Conservation (phyloP, 2,797 vertebrate species). For the Chrysolophus pictus region DNA sequence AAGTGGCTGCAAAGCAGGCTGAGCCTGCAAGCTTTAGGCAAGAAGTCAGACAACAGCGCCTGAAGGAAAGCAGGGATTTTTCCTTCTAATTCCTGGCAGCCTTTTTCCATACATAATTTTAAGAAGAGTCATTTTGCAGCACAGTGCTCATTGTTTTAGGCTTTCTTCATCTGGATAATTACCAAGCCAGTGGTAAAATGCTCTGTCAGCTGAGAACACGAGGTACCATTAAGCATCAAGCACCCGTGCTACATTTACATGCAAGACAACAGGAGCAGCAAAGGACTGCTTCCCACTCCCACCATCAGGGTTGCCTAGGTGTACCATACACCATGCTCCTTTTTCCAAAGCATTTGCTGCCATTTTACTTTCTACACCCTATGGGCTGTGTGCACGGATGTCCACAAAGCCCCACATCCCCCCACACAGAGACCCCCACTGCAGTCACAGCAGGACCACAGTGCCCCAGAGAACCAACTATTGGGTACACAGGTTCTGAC, state of each 20-base stretch:
- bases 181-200: constrained; percentile 27
- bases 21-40: background rate
- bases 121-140: constrained; percentile 24
- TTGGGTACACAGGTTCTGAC: background rate
- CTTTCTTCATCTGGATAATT: constrained; percentile 14
- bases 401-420: background rate
- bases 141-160: background rate
- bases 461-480: background rate
- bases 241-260: background rate
- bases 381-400: background rate
- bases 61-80: background rate
- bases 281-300: background rate
- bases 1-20: background rate
- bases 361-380: background rate
- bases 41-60: background rate
- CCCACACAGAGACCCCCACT: background rate
- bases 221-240: constrained; percentile 22
- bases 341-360: background rate
- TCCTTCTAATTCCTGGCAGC: background rate
- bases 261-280: background rate
- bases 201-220: constrained; percentile 33
- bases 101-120: background rate
- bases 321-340: background rate
- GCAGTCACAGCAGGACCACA: background rate
- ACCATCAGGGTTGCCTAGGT: background rate